These are phyloP conservation scores for Channallabes apus DNA, from an alignment of 2,797 vertebrate species.

Conservation along the genomic window DNA sequence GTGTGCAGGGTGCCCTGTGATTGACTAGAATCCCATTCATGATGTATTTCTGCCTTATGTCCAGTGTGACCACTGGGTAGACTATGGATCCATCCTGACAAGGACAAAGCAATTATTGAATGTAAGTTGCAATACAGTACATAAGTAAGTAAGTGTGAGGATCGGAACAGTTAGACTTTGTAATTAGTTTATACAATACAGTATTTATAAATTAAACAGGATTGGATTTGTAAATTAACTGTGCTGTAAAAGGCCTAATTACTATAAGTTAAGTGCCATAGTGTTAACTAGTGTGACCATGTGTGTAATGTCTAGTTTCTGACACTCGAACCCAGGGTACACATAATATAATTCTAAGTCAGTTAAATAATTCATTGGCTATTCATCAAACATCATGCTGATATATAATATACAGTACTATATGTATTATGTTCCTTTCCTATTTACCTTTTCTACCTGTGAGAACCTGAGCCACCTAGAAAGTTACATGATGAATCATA, in stretches of 20 bases:
- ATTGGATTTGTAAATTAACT: neutral
- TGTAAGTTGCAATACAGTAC: neutral
- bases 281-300: neutral
- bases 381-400: slow-evolving; percentile 53
- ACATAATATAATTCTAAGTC: slow-evolving; percentile 53
- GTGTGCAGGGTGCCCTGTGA: neutral
- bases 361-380: slow-evolving; percentile 52
- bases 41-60: neutral
- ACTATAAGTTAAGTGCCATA: neutral
- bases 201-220: too few species aligned
- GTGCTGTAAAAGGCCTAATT: neutral
- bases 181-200: neutral
- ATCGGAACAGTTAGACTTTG: neutral
- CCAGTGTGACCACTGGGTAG: neutral
- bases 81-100: neutral
- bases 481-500: slow-evolving; percentile 68
- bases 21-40: neutral
- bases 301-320: neutral
- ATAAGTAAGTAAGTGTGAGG: neutral
- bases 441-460: slow-evolving; percentile 49
- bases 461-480: slow-evolving; percentile 53
- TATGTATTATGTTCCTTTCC: slow-evolving; percentile 40
- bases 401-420: slow-evolving; percentile 31
- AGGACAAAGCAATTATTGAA: neutral
- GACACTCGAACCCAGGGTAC: slow-evolving; percentile 15